A percentile compares a stretch with the other conserved stretches of the same genome.
phyloP scores from a whole-genome alignment of 2,113 vertebrate species.

The Camelus dromedarius region DNA sequence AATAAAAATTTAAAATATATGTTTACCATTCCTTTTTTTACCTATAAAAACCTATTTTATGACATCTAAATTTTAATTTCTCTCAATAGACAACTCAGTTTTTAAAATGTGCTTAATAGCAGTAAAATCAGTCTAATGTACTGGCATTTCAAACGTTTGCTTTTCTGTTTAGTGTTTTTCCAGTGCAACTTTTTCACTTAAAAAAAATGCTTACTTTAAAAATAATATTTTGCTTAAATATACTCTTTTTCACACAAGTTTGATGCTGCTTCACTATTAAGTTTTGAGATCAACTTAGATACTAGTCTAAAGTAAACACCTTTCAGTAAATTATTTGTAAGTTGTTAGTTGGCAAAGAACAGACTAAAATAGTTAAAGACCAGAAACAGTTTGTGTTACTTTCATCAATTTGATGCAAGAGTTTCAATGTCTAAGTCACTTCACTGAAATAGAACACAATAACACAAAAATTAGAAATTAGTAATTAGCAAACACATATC shows the following conservation, averaged over 20 bases:
- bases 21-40: background rate
- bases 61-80: constrained; percentile 18
- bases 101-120: constrained; percentile 30
- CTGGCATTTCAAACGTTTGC: background rate
- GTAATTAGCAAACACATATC: constrained; percentile 3
- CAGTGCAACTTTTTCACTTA: background rate
- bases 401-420: constrained; percentile 52
- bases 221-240: constrained; percentile 39
- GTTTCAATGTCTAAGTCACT: background rate
- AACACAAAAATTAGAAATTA: constrained; percentile 59
- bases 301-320: background rate
- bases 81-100: background rate
- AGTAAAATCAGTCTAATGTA: background rate
- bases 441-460: constrained; percentile 35
- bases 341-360: background rate
- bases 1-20: background rate
- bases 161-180: background rate
- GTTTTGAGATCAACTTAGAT: background rate
- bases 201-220: constrained; percentile 39
- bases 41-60: background rate
- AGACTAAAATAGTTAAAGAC: constrained; percentile 12
- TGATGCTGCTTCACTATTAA: background rate
- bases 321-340: constrained; percentile 35
- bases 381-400: constrained; percentile 41
- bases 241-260: background rate